Conservation (phyloP, 2,888 invertebrate genomes). For the Steinernema hermaphroditum region DNA sequence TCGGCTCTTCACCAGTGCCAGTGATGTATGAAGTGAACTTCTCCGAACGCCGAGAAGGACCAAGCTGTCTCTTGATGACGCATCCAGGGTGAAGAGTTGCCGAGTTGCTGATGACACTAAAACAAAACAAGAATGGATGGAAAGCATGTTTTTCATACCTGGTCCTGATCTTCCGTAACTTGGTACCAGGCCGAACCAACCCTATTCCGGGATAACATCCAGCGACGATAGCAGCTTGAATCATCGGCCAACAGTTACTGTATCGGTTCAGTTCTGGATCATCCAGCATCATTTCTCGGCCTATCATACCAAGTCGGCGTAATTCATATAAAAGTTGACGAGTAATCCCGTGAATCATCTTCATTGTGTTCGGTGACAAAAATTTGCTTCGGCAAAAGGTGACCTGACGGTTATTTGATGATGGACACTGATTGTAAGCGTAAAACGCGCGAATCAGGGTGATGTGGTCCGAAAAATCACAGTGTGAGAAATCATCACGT, state of each 20-base stretch:
- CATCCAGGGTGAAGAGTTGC: conserved; percentile 60
- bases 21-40: conserved; percentile 27
- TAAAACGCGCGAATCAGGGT: conserved; percentile 73
- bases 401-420: not conserved
- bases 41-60: conserved; percentile 28
- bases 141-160: conserved; percentile 38
- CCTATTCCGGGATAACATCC: conserved; percentile 89
- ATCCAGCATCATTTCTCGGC: conserved; percentile 69
- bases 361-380: conserved; percentile 82
- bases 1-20: conserved; percentile 38
- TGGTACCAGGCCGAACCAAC: conserved; percentile 70
- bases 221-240: conserved; percentile 84
- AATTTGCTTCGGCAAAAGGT: conserved; percentile 78
- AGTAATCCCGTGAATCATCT: conserved; percentile 80
- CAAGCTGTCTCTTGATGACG: conserved; percentile 50
- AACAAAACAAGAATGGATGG: not conserved
- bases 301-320: conserved; percentile 50
- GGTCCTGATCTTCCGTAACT: conserved; percentile 59
- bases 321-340: conserved; percentile 59
- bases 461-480: conserved; percentile 86
- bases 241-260: conserved; percentile 84
- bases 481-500: conserved; percentile 76
- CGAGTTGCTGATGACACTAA: conserved; percentile 33
- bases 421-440: conserved; percentile 71
- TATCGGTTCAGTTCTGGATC: conserved; percentile 74